Base-by-base conservation (phyloP, 2,888 invertebrate species). In the Trilocha varians region DNA sequence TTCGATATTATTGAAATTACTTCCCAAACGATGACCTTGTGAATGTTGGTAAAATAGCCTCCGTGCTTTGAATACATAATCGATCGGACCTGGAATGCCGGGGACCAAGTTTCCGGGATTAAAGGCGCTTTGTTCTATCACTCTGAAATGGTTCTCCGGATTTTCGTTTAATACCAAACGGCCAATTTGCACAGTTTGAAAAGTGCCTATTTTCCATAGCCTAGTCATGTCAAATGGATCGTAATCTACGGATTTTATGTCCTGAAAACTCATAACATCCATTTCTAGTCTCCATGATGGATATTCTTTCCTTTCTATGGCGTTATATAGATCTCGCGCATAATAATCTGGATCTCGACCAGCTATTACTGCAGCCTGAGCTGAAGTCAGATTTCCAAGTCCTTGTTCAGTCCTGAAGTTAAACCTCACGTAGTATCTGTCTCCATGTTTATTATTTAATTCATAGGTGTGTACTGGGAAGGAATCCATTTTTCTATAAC, bases 391-490 rank as follows among this genome's bases (percentile, higher is more conserved):
- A 66, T 91, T 91, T 65, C 91, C 91, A 52, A 96, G 91, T 11
- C 93, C 94, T 73, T 95, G 95, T 67, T 95, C 89, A 6, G 94
- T 93, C 88, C 93, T 93, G 63, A 90, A 91, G 69, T 96, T 95
- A 80, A 96, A 97, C 84, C 95, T 95, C 52, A 93, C 93, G 68
- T 91, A 97, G 50, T 91, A 83, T 5, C 87, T 72, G 42, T 91
- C 88, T 0, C 91, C 89, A 3, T 89, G 73, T 11, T 78, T 87
- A 70, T 96, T 97, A 16, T 95, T 88, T 48, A 96, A 68, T 69
- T 95, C 95, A 73, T 93, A 97, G 0, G 96, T 94, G 70, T 97
- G 96, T 0, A 93, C 93, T 4, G 95, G 93, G 57, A 94, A 97
- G 34, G 94, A 95, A 62, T 97, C 93, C 95, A 97, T 96, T 68